phyloP scores from a whole-genome alignment of 2,888 invertebrate species.

The Synanthedon andrenaeformis region DNA sequence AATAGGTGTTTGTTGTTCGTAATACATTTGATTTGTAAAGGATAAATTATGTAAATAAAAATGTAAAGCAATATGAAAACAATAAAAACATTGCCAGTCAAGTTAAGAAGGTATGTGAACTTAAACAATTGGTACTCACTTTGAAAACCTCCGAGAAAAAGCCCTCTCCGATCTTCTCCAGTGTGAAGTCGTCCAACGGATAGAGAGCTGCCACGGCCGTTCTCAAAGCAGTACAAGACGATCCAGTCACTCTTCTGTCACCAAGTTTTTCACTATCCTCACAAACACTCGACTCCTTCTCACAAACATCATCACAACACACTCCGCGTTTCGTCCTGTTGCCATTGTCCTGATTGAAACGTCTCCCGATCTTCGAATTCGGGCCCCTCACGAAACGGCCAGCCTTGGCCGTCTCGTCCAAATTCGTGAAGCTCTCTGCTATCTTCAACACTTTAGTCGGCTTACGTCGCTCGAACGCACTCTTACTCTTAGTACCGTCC shows the following conservation, averaged over 20 bases:
- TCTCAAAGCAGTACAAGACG: conserved; percentile 88
- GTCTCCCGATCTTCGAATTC: conserved; percentile 47
- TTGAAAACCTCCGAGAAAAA: conserved; percentile 99
- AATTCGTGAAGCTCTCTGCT: conserved; percentile 66
- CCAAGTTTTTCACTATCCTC: conserved; percentile 58
- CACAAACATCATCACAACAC: conserved; percentile 61
- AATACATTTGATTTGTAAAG: too few species aligned
- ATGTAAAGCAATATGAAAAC: too few species aligned
- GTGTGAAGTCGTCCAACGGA: conserved; percentile 92
- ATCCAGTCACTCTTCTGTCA: conserved; percentile 57
- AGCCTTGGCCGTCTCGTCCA: conserved; percentile 60
- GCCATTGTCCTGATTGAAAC: conserved; percentile 36
- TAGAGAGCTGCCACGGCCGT: conserved; percentile 93
- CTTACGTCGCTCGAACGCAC: conserved; percentile 59
- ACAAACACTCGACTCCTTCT: conserved; percentile 65
- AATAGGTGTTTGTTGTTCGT: too few species aligned
- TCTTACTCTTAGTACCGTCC: conserved; percentile 37
- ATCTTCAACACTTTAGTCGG: conserved; percentile 66
- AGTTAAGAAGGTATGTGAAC: too few species aligned
- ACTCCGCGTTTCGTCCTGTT: conserved; percentile 48
- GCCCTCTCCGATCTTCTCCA: conserved; percentile 93
- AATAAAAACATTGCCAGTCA: too few species aligned
- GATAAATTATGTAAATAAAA: too few species aligned
- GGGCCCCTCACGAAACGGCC: conserved; percentile 59
- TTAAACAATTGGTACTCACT: conserved; percentile 71